These are phyloP conservation scores for Celastrina argiolus DNA, from an alignment of 2,888 invertebrate species.

Conservation along the genomic window DNA sequence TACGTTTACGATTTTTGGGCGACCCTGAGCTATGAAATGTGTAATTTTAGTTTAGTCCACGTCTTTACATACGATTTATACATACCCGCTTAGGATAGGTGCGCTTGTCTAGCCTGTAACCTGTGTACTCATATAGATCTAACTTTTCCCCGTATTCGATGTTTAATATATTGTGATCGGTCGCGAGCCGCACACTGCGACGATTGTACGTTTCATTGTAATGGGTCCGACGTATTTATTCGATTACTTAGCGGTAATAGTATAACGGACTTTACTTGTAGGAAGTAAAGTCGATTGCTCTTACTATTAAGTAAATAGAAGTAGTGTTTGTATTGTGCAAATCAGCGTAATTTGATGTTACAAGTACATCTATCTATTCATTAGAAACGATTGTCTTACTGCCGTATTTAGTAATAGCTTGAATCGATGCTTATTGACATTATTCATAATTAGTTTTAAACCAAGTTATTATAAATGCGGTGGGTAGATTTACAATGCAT, in stretches of 20 bases:
- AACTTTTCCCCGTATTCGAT: constrained; percentile 40
- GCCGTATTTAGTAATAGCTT: neutral
- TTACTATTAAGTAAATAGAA: constrained; percentile 27
- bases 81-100: constrained; percentile 43
- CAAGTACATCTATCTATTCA: neutral
- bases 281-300: constrained; percentile 28
- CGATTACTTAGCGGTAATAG: constrained; percentile 31
- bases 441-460: neutral
- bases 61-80: constrained; percentile 38
- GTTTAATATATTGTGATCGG: constrained; percentile 31
- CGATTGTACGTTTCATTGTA: constrained; percentile 74
- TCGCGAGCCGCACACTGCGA: constrained; percentile 50
- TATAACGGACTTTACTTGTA: constrained; percentile 25
- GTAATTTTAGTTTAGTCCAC: constrained; percentile 55
- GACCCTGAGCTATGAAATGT: constrained; percentile 74
- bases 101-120: constrained; percentile 53
- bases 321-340: constrained; percentile 15
- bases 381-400: neutral
- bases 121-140: constrained; percentile 40
- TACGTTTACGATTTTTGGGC: constrained; percentile 44
- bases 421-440: neutral
- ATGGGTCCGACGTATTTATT: constrained; percentile 52
- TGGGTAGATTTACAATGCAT: neutral
- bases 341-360: constrained; percentile 13
- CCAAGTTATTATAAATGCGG: neutral